Conservation (phyloP, 1,140 invertebrate species). For the Sycophaga agraensis region DNA sequence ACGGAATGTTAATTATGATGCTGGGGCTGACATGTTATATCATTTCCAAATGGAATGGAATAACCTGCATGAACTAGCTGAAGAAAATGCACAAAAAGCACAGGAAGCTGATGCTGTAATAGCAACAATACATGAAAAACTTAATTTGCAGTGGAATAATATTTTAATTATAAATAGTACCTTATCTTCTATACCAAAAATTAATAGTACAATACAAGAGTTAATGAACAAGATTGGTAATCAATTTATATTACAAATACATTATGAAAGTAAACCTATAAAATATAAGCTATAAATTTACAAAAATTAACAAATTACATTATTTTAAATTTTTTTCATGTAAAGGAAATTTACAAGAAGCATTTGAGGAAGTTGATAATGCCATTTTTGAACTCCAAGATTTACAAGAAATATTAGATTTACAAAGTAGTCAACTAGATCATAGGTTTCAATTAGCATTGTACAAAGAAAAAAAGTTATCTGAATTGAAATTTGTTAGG, state of each 20-base stretch:
- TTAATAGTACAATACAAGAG: constrained; percentile 61
- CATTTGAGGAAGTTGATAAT: constrained; percentile 67
- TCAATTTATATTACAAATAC: background rate
- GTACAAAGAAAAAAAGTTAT: constrained; percentile 66
- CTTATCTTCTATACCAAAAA: constrained; percentile 61
- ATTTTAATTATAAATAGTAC: constrained; percentile 59
- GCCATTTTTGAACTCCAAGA: constrained; percentile 65
- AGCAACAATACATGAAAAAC: constrained; percentile 57
- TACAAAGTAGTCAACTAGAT: constrained; percentile 64
- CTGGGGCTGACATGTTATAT: constrained; percentile 62
- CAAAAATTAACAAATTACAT: background rate
- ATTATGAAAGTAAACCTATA: background rate
- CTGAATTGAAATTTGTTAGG: constrained; percentile 62
- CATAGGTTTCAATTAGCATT: constrained; percentile 66
- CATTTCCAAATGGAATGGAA: constrained; percentile 69
- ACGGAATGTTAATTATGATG: constrained; percentile 59
- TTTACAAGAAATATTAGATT: constrained; percentile 66
- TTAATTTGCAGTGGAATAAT: constrained; percentile 60
- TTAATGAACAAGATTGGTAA: constrained; percentile 64
- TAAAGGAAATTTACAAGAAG: constrained; percentile 62
- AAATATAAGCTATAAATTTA: background rate
- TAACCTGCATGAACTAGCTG: constrained; percentile 64
- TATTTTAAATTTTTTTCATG: constrained; percentile 24
- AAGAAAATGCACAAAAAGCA: constrained; percentile 65
- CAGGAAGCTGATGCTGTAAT: constrained; percentile 63